Evolutionary conservation across 2,888 invertebrate species (phyloP), one percentile per base, ranked within the genome.

Genomic region (Drosophila imparisetae): DNA sequence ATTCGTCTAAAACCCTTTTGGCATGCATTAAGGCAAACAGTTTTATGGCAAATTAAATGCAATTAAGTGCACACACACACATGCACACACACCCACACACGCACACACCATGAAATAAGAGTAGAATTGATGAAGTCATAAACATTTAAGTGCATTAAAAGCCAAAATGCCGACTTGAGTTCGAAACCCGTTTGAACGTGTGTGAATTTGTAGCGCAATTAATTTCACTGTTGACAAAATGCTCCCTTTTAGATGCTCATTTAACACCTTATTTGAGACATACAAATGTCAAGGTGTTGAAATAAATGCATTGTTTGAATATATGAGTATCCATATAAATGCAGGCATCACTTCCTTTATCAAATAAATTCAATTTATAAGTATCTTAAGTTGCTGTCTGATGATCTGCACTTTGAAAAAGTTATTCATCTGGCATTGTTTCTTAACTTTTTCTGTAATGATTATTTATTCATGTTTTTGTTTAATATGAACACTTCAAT

Each of bases 1-100:
- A 78, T 90, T 85, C 38, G 53, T 42, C 34, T 48, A 36, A 67
- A 86, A 80, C 77, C 89, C 72, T 88, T 83, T 86, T 75, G 76
- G 69, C 71, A 85, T 78, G 77, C 80, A 79, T 70, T 78, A 58
- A 59, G 61, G 66, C 66, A 66, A 70, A 81, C 75, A 60, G 64
- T 80, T 83, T 86, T 66, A 88, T 88, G 80, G 76, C 80, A 76
- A 89, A 87, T 87, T 86, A 87, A 87, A 79, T 79, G 86, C 81
- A 87, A 87, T 85, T 87, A 87, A 75, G 81, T 78, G 74, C 72
- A 75, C 54, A 65, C 45, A 65, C 45, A 40, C 60, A 63, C 45
- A 68, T 38, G 45, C 38, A 29, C 57, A 53, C 29, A 36, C 27
- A 40, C 13, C 4, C 27, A 7, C 7, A 29, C 30, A 29, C 54